Conservation (phyloP, 92 coral and sea anemone genomes). For the Umimayanthus chanpuru region DNA sequence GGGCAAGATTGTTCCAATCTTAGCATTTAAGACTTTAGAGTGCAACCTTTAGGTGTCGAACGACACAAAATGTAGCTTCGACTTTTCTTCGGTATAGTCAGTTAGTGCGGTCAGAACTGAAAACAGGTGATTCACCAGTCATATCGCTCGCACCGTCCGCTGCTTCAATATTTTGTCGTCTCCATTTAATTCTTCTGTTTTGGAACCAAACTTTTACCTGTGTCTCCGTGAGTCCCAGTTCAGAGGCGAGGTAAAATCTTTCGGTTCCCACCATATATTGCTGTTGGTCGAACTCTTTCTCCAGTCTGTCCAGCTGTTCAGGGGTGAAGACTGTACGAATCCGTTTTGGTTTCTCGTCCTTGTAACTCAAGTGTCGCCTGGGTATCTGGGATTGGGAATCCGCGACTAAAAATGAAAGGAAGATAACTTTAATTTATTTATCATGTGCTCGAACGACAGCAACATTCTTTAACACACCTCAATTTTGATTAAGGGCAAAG, state of each 20-base stretch:
- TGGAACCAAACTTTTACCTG: constrained; percentile 92
- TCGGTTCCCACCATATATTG: constrained; percentile 85
- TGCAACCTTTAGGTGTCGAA: too few relatives aligned
- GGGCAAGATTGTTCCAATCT: too few relatives aligned
- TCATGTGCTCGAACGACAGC: too few relatives aligned
- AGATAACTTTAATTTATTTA: neutral
- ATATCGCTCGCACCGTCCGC: neutral
- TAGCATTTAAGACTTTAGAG: too few relatives aligned
- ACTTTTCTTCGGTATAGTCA: too few relatives aligned
- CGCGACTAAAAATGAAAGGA: constrained; percentile 4
- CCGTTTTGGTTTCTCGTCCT: constrained; percentile 63
- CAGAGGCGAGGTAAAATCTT: constrained; percentile 73
- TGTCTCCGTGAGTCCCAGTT: constrained; percentile 82
- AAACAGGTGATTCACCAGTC: neutral
- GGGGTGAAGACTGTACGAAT: constrained; percentile 81
- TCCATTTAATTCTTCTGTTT: constrained; percentile 87
- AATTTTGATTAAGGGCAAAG: too few relatives aligned
- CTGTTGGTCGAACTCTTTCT: constrained; percentile 76
- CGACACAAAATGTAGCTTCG: too few relatives aligned
- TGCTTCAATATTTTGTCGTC: constrained; percentile 64
- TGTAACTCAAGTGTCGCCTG: neutral
- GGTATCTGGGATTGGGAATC: neutral
- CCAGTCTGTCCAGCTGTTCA: constrained; percentile 77
- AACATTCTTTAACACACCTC: too few relatives aligned
- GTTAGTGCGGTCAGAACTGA: neutral